Evolutionary conservation across 2,113 vertebrate genomes (phyloP).

Genomic region (Hippocampus barbouri): DNA sequence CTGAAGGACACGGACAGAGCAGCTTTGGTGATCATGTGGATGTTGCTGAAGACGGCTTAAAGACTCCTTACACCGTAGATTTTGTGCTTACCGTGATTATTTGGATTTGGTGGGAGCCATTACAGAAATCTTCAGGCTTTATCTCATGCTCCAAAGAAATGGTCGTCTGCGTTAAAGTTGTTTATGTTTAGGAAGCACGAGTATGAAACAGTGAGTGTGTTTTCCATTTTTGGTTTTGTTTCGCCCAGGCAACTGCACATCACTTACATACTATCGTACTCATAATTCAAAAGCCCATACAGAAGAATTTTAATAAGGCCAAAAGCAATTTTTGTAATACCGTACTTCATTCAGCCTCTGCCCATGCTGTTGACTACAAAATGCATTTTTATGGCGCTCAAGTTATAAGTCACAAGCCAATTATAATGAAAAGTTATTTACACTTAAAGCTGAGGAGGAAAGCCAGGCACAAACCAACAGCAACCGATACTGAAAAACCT

Average conservation of each 20-base stretch:
- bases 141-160: conserved; percentile 13
- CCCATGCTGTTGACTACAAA: no score
- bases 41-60: conserved; percentile 53
- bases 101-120: conserved; percentile 39
- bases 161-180: conserved; percentile 1
- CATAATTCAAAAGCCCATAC: not conserved
- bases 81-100: conserved; percentile 48
- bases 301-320: not conserved
- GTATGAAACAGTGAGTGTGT: not conserved
- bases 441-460: not conserved
- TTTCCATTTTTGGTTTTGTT: not conserved
- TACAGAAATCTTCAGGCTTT: conserved; percentile 3
- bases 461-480: no score
- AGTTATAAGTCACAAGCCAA: not conserved
- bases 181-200: not conserved
- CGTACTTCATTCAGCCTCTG: no score
- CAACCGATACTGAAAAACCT: no score
- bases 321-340: no score
- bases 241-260: not conserved
- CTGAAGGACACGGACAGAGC: conserved; percentile 55
- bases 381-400: not conserved
- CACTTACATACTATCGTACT: not conserved
- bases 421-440: not conserved
- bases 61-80: conserved; percentile 54
- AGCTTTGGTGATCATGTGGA: conserved; percentile 50